Conservation (phyloP, 2,113 vertebrate species). For the Plectropomus leopardus region DNA sequence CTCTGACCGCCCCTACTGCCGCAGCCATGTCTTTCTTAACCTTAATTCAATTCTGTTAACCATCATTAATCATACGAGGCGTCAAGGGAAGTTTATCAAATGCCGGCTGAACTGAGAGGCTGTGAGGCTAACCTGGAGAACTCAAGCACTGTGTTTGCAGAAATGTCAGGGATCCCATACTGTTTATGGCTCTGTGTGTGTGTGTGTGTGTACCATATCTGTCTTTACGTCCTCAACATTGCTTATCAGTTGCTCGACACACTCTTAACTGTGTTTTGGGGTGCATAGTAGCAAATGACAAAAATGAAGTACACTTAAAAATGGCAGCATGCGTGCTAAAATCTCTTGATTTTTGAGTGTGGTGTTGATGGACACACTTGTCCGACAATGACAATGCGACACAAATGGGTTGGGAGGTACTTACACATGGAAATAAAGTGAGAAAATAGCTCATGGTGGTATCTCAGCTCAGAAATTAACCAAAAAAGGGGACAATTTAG, state of each 20-base stretch:
- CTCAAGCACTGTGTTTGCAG: constrained; percentile 41
- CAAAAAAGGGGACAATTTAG: neutral
- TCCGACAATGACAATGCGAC: neutral
- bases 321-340: neutral
- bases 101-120: constrained; percentile 84
- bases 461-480: neutral
- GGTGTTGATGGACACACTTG: neutral
- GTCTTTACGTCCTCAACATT: constrained; percentile 16
- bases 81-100: constrained; percentile 96
- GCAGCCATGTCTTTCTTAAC: constrained; percentile 92
- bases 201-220: constrained; percentile 12
- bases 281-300: neutral
- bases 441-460: neutral
- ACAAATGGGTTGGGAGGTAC: neutral
- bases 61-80: constrained; percentile 94
- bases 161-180: constrained; percentile 22
- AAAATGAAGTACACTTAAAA: constrained; percentile 17
- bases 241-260: neutral
- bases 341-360: constrained; percentile 2
- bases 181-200: constrained; percentile 22
- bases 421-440: neutral
- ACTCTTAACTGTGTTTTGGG: neutral
- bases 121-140: constrained; percentile 48
- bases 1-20: constrained; percentile 83
- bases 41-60: constrained; percentile 96